Conservation (phyloP, 2,113 vertebrate species). For the Ctenodactylus gundi region DNA sequence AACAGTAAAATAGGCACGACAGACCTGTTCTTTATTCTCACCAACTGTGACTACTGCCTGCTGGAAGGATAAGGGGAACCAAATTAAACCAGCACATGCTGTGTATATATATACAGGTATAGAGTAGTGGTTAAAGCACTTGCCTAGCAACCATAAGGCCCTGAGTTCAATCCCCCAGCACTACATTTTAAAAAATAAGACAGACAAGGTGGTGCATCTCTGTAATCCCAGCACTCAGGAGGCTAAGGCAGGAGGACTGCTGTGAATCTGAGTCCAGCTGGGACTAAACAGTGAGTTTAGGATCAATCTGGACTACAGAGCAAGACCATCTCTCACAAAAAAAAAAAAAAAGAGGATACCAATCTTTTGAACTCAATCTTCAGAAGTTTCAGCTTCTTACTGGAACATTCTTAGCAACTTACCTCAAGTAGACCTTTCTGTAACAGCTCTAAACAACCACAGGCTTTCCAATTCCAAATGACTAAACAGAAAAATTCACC, state of each 20-base stretch:
- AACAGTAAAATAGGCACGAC: background rate
- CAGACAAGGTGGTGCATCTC: too few species aligned
- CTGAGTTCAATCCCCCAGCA: too few species aligned
- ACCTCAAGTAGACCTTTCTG: background rate
- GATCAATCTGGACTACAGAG: too few species aligned
- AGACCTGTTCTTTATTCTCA: slow-evolving; percentile 12
- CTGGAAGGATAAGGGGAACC: background rate
- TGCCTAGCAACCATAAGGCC: too few species aligned
- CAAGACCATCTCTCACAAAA: too few species aligned
- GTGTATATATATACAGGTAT: background rate
- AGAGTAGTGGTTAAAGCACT: too few species aligned
- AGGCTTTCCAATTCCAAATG: background rate
- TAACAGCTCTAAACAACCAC: background rate
- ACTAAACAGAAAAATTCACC: background rate
- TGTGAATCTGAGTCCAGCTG: too few species aligned
- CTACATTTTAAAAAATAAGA: too few species aligned
- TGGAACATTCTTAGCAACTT: background rate
- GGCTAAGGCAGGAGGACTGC: too few species aligned
- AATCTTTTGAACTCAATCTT: background rate
- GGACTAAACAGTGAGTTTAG: too few species aligned
- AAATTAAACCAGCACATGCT: background rate
- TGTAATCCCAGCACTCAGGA: too few species aligned
- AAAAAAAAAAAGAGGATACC: too few species aligned
- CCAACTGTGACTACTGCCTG: background rate
- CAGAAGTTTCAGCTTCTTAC: background rate